A percentile compares a stretch with the other conserved stretches of the same genome.
phyloP scores from a whole-genome alignment of 2,797 vertebrate genomes.

The Microchirus variegatus region DNA sequence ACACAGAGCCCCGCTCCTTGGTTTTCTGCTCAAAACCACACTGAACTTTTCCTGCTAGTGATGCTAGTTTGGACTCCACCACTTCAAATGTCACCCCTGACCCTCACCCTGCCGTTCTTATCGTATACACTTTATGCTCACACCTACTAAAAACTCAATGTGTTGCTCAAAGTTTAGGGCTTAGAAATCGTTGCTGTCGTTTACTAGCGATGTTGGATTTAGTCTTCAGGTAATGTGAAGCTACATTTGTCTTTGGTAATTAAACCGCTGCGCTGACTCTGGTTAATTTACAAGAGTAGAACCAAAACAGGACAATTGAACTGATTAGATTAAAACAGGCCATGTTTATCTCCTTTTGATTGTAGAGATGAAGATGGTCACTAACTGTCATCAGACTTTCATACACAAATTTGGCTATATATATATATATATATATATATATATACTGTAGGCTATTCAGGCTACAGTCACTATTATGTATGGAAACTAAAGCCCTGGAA shows the following conservation, averaged over 20 bases:
- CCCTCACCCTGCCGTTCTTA: constrained; percentile 7
- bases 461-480: too few species aligned
- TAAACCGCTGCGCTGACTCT: background rate
- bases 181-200: constrained; percentile 17
- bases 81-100: background rate
- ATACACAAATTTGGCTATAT: too few species aligned
- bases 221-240: background rate
- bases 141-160: constrained; percentile 55
- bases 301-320: too few species aligned
- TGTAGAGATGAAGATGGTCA: too few species aligned
- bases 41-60: constrained; percentile 42
- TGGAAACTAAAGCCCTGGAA: too few species aligned
- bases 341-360: too few species aligned
- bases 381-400: too few species aligned
- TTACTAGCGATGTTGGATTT: constrained; percentile 28
- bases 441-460: too few species aligned
- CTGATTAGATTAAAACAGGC: too few species aligned
- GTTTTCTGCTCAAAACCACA: constrained; percentile 55
- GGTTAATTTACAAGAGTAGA: background rate
- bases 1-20: constrained; percentile 27
- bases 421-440: too few species aligned
- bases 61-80: constrained; percentile 23
- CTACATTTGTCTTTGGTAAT: background rate
- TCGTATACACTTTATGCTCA: constrained; percentile 45
- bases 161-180: background rate